A percentile compares a stretch with the other conserved stretches of the same genome.
phyloP scores from a whole-genome alignment of 1,140 invertebrate species.

The Leptestheria dahalacensis region DNA sequence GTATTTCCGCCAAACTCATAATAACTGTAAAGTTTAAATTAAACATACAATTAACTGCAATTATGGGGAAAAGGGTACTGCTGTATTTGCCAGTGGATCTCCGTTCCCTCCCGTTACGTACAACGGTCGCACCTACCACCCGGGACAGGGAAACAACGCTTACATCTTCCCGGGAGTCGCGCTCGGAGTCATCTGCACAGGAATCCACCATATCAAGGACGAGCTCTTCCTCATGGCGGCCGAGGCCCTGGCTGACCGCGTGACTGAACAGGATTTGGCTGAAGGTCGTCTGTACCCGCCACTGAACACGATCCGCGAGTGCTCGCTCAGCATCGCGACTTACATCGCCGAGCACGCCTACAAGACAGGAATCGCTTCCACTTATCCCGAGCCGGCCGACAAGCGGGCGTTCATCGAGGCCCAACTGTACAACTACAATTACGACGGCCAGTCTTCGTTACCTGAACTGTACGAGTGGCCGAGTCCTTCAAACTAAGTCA shows the following conservation, averaged over 20 bases:
- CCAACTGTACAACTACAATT: conserved; percentile 61
- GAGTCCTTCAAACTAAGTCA: too few relatives aligned
- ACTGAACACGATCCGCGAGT: conserved; percentile 66
- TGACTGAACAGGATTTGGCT: conserved; percentile 61
- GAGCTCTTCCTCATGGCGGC: conserved; percentile 81
- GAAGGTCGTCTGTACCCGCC: conserved; percentile 91
- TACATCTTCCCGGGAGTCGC: conserved; percentile 93
- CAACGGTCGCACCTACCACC: conserved; percentile 60
- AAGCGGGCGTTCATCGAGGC: conserved; percentile 58
- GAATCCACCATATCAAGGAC: conserved; percentile 75
- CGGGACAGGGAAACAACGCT: conserved; percentile 91
- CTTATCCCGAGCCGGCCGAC: conserved; percentile 58
- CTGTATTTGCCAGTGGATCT: conserved; percentile 81
- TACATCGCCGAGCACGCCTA: conserved; percentile 80
- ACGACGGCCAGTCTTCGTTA: conserved; percentile 39
- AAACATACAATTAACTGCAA: conserved; percentile 12
- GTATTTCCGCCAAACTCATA: conserved; percentile 44
- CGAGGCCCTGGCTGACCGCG: conserved; percentile 63
- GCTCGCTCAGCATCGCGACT: conserved; percentile 75
- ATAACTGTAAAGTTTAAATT: background rate
- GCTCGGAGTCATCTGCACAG: conserved; percentile 70
- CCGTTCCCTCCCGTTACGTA: conserved; percentile 69
- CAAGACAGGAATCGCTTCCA: conserved; percentile 53
- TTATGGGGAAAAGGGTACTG: conserved; percentile 46
- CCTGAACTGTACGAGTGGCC: conserved; percentile 52